Percentiles rank a stretch among this genome's conserved stretches.
Evolutionary conservation across 2,888 invertebrate genomes (phyloP).

Genomic region (Julus scanicus): DNA sequence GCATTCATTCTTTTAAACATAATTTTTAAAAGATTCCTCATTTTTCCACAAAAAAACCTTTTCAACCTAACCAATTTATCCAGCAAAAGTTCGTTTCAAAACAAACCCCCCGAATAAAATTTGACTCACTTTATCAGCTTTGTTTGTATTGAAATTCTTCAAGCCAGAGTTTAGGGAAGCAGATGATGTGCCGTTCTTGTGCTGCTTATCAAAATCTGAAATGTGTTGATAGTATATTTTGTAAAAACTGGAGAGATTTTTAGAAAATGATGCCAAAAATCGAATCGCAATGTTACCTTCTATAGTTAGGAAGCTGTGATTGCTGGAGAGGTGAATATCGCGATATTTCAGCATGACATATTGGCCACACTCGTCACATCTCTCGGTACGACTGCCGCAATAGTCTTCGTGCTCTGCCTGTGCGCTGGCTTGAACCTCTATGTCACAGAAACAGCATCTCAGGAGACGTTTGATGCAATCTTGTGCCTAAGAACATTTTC

Average conservation of each 20-base stretch:
- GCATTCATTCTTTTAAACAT: neutral
- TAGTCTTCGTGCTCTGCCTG: conserved; percentile 75
- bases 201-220: conserved; percentile 37
- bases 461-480: conserved; percentile 72
- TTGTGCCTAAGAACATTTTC: conserved; percentile 63
- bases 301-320: conserved; percentile 51
- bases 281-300: neutral
- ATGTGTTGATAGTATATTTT: neutral
- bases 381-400: conserved; percentile 78
- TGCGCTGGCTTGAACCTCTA: conserved; percentile 73
- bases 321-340: conserved; percentile 70
- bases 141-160: conserved; percentile 46
- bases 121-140: conserved; percentile 16
- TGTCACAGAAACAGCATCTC: conserved; percentile 75
- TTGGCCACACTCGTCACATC: conserved; percentile 75
- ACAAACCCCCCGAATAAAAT: neutral
- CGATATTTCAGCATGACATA: conserved; percentile 78
- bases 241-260: neutral
- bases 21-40: neutral
- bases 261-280: no score
- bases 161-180: conserved; percentile 35
- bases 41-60: neutral
- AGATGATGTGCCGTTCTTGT: no score
- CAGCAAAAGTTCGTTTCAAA: no score
- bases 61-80: no score